Base-by-base conservation (phyloP, 2,888 invertebrate genomes). In the Cephus pygmeus region DNA sequence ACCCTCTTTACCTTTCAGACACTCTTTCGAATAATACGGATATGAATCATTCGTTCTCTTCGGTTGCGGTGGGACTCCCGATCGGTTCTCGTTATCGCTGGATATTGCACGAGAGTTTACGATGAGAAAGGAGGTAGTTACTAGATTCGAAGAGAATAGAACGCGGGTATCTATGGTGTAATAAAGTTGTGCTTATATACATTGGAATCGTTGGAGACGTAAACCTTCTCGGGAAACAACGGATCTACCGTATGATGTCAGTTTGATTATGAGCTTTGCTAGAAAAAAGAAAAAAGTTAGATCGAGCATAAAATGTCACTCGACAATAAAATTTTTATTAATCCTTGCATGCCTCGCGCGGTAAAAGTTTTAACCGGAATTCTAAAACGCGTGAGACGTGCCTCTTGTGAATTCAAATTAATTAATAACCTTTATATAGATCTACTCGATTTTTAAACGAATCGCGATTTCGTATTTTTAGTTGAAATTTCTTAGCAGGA, bases 51-150 rank as follows among this genome's bases (percentile, higher is more conserved):
- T 56, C 56, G 11, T 34, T 11, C 36, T 33, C 56, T 69, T 40
- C 12, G 40, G 34, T 74, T 75, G 69, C 69, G 73, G 77, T 73
- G 34, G 73, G 80, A 79, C 75, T 75, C 75, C 69, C 76, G 77
- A 81, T 80, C 79, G 79, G 81, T 81, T 80, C 80, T 81, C 80
- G 81, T 81, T 82, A 82, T 81, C 82, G 77, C 75, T 79, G 79
- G 81, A 82, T 82, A 81, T 82, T 82, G 80, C 79, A 82, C 79
- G 81, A 79, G 77, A 79, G 79, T 81, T 81, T 82, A 81, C 77
- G 80, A 81, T 77, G 80, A 80, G 23, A 56, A 56, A 56, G 56
- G 23, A 56, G 23, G 23, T 56, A 56, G 56, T 56, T 56, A 23
- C 56, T 56, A 23, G 23, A 56, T 56, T 56, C 56, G 56, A 23